Conservation (phyloP, 2,888 invertebrate species). For the Ctenicera cuprea region DNA sequence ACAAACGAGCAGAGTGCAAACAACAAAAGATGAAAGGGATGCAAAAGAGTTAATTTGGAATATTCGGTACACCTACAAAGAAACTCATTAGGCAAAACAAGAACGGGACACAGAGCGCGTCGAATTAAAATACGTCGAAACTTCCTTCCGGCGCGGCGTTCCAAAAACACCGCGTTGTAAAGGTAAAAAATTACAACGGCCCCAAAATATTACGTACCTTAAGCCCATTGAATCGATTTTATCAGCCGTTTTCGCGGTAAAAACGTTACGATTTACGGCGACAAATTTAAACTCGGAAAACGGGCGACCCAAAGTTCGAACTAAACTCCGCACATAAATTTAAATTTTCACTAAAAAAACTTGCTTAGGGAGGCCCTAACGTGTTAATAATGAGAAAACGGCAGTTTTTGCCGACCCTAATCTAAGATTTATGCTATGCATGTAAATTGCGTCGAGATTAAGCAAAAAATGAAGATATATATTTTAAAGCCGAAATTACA, state of each 20-base stretch:
- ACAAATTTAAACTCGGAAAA: constrained; percentile 10
- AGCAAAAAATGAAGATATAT: constrained; percentile 33
- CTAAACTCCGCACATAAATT: constrained; percentile 46
- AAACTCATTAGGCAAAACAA: constrained; percentile 29
- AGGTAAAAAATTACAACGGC: neutral
- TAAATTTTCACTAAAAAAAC: constrained; percentile 41
- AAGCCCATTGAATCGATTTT: neutral
- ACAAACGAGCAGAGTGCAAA: constrained; percentile 27
- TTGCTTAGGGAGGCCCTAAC: constrained; percentile 40
- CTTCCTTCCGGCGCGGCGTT: neutral
- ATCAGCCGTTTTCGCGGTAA: constrained; percentile 6
- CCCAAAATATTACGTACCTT: neutral
- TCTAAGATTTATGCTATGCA: constrained; percentile 46
- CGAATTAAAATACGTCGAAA: constrained; percentile 6
- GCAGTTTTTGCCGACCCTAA: constrained; percentile 41
- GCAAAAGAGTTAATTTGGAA: constrained; percentile 37
- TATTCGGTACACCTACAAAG: constrained; percentile 28
- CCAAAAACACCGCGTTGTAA: neutral
- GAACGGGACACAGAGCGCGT: neutral
- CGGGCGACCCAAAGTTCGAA: constrained; percentile 10
- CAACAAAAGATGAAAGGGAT: constrained; percentile 36
- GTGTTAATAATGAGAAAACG: constrained; percentile 50
- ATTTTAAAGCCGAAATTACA: neutral
- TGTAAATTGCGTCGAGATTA: constrained; percentile 41
- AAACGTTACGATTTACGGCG: constrained; percentile 17